Percentiles rank a stretch among this genome's conserved stretches.
Conservation (phyloP, 2,113 vertebrate species). For the Hippocampus abdominalis region DNA sequence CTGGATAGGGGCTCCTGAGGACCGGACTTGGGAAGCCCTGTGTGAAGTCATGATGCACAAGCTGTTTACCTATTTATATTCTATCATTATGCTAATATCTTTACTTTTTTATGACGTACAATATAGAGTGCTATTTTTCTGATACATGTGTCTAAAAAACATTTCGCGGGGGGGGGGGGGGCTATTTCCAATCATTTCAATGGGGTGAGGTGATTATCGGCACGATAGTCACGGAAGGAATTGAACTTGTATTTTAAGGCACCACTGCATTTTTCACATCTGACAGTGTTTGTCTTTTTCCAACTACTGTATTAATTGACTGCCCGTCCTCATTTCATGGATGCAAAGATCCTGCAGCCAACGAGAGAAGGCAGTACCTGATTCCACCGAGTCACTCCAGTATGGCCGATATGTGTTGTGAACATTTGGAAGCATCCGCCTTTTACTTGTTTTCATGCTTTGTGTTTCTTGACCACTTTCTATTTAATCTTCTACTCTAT, state of each 20-base stretch:
- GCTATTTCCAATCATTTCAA: not conserved
- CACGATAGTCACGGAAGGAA: not conserved
- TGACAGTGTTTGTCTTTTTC: slow-evolving; percentile 13
- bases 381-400: slow-evolving; percentile 16
- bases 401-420: slow-evolving; percentile 12
- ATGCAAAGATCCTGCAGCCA: slow-evolving; percentile 8
- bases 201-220: not conserved
- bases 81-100: not conserved
- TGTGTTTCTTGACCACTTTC: slow-evolving; percentile 22
- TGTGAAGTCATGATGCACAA: not conserved
- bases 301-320: slow-evolving; percentile 18
- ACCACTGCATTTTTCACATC: slow-evolving; percentile 10
- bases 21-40: too few species aligned
- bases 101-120: too few species aligned
- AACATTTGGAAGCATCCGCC: slow-evolving; percentile 17
- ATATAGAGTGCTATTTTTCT: not conserved
- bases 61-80: not conserved
- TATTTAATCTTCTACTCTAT: not conserved
- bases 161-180: not conserved
- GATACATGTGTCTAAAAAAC: not conserved
- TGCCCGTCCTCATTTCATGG: slow-evolving; percentile 19
- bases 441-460: slow-evolving; percentile 31
- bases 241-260: not conserved
- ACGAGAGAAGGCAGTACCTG: slow-evolving; percentile 13
- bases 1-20: too few species aligned